These are phyloP conservation scores for Eubasilissa regina DNA, from an alignment of 1,140 invertebrate species.

Conservation along the genomic window DNA sequence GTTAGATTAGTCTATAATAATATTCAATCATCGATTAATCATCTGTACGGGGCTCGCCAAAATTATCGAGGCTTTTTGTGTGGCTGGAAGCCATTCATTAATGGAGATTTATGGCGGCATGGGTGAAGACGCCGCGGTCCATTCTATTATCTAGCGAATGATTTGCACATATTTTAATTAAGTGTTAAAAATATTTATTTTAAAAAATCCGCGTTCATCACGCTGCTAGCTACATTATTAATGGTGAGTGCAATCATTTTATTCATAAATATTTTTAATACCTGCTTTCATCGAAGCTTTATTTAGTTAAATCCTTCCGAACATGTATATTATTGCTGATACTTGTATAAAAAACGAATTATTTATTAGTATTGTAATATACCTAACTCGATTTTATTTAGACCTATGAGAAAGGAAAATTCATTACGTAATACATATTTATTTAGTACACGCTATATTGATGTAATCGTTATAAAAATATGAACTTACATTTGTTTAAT, in stretches of 20 bases:
- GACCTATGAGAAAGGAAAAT: too few relatives aligned
- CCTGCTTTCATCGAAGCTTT: neutral
- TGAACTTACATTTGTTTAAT: too few relatives aligned
- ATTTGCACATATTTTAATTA: constrained; percentile 39
- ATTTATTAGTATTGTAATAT: neutral
- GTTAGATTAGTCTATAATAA: constrained; percentile 27
- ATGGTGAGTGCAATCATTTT: too few relatives aligned
- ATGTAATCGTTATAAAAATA: too few relatives aligned
- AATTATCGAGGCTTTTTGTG: constrained; percentile 24
- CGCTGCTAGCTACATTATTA: too few relatives aligned
- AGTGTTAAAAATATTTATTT: constrained; percentile 26
- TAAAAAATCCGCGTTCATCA: too few relatives aligned
- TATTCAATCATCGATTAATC: constrained; percentile 31
- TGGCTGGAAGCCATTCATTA: constrained; percentile 3
- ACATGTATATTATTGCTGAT: neutral
- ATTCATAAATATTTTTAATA: neutral
- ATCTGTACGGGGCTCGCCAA: constrained; percentile 1
- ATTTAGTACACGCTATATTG: too few relatives aligned
- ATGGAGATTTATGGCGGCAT: constrained; percentile 27
- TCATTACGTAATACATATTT: too few relatives aligned
- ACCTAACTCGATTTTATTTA: too few relatives aligned
- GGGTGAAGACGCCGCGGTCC: constrained; percentile 5
- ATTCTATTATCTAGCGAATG: constrained; percentile 18
- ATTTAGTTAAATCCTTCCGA: neutral
- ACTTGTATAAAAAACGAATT: neutral